Evolutionary conservation across 1,140 invertebrate species (phyloP), one percentile per base, ranked within the genome.

Genomic region (Diachasma alloeum): DNA sequence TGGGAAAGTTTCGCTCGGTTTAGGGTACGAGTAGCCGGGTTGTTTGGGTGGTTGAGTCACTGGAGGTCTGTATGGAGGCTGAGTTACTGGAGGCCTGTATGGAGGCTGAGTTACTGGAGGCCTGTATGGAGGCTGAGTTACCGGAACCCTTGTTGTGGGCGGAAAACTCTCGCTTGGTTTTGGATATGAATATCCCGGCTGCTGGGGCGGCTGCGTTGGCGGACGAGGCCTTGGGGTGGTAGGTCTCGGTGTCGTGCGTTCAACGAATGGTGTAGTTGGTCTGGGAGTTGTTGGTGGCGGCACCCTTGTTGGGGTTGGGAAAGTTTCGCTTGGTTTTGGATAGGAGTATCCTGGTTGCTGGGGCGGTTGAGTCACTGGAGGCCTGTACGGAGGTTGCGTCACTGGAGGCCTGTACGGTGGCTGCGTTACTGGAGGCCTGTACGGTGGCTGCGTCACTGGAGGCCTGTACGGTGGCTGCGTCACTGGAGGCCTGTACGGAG

Each of bases 331-430:
- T 24, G 46, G 31, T 44, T 22, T 22, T 5, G 48, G 48, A 19
- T 53, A 53, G 6, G 48, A 53, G 15, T 53, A 53, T 63, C 24
- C 22, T 1, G 69, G 22, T 36, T 15, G 44, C 15, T 37, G 31
- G 0, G 70, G 19, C n/a, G 69, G 69, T 39, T 24, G 22, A 2
- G 70, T 53, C 0, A 37, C 37, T 70, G n/a, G 53, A 59, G 53
- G 53, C 17, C 22, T 6, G 53, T 59, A 22, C 8, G 53, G 53
- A 3, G 53, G 53, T n/a, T 59, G 53, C 4, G 53, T 1, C 53
- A 31, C 68, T 17, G 78, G 24, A n/a, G 75, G 75, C 42, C 56
- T 74, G 24, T 75, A 78, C 19, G 68, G 79, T 66, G 44, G 59
- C 13, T 74, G 76, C 56, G 75, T 59, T 59, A 59, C 42, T 72